Percentiles rank a stretch among this genome's conserved stretches.
These are phyloP conservation scores for Netelia fuscicornis DNA, from an alignment of 2,888 invertebrate species.

Conservation along the genomic window DNA sequence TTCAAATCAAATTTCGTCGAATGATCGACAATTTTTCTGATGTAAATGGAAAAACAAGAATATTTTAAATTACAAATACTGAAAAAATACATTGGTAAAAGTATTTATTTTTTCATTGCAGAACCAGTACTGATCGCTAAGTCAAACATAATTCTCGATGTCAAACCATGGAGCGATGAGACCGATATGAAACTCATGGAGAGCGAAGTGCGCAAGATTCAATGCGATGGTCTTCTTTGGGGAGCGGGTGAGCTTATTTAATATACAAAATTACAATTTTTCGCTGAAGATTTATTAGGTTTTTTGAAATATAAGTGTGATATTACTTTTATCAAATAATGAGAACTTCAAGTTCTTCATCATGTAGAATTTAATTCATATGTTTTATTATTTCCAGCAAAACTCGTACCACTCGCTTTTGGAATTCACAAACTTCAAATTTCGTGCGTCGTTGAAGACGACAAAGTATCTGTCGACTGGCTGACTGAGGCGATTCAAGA, in stretches of 20 bases:
- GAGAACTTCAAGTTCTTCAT: constrained; percentile 1
- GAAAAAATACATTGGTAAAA: no score
- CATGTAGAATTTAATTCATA: constrained; percentile 4
- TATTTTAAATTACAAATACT: background rate
- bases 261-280: no score
- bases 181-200: constrained; percentile 96
- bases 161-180: constrained; percentile 97
- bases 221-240: constrained; percentile 96
- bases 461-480: constrained; percentile 96
- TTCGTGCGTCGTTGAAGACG: constrained; percentile 97
- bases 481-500: constrained; percentile 94
- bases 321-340: background rate
- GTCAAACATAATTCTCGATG: constrained; percentile 96
- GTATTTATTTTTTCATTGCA: constrained; percentile 77
- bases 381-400: constrained; percentile 86
- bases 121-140: constrained; percentile 96
- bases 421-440: constrained; percentile 97
- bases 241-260: constrained; percentile 88
- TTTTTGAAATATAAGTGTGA: no score
- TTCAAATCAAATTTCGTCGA: background rate
- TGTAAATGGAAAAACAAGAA: background rate
- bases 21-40: background rate
- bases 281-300: no score
- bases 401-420: constrained; percentile 95
- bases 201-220: constrained; percentile 90